phyloP scores from a whole-genome alignment of 2,113 vertebrate species.

The Blennius ocellaris region DNA sequence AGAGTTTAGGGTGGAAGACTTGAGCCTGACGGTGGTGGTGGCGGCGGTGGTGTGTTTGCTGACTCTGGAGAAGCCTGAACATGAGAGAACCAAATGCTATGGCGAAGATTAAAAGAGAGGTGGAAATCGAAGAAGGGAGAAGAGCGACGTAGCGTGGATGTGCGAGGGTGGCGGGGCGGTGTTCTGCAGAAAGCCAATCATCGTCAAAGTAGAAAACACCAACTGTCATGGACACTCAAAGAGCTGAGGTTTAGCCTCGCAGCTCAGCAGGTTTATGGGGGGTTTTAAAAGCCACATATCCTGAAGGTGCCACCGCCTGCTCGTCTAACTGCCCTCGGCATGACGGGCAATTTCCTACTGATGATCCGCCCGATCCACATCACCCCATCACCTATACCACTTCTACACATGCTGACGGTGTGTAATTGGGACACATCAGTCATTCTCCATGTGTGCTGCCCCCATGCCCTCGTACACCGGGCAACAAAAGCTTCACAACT shows the following conservation, averaged over 20 bases:
- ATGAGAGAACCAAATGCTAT: slow-evolving; percentile 57
- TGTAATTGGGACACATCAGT: too few relatives aligned
- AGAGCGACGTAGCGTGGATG: not conserved
- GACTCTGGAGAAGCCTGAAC: slow-evolving; percentile 14
- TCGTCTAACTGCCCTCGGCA: slow-evolving; percentile 28
- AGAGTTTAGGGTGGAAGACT: slow-evolving; percentile 66
- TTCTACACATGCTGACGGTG: too few relatives aligned
- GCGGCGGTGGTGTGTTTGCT: slow-evolving; percentile 11
- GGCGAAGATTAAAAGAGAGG: slow-evolving; percentile 9
- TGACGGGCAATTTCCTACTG: slow-evolving; percentile 54
- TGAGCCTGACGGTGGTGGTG: slow-evolving; percentile 33
- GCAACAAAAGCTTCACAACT: too few relatives aligned
- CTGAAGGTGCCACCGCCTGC: slow-evolving; percentile 33
- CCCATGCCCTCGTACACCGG: too few relatives aligned
- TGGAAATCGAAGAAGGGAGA: slow-evolving; percentile 1
- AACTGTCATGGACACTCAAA: slow-evolving; percentile 65
- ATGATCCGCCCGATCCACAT: too few relatives aligned
- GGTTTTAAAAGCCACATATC: slow-evolving; percentile 72
- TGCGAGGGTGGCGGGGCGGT: slow-evolving; percentile 2
- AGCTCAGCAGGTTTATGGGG: slow-evolving; percentile 70
- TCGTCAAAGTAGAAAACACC: slow-evolving; percentile 57
- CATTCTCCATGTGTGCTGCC: too few relatives aligned
- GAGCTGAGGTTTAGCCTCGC: slow-evolving; percentile 41
- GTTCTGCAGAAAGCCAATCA: slow-evolving; percentile 69
- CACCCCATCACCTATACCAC: too few relatives aligned